Conservation (phyloP, 2,797 vertebrate species). For the Anguilla pacifica region DNA sequence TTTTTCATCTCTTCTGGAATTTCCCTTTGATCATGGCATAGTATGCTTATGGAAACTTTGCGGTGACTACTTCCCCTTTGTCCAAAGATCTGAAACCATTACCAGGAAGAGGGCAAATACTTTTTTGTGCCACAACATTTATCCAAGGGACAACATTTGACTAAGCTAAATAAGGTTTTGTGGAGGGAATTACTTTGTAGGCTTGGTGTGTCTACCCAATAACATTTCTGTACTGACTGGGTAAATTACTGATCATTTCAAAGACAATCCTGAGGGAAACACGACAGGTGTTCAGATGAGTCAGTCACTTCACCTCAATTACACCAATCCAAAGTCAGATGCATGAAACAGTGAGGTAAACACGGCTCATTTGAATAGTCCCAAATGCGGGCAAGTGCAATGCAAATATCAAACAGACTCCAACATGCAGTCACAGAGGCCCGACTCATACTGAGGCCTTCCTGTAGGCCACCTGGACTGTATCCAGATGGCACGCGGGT, state of each 20-base stretch:
- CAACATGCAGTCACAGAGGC: background rate
- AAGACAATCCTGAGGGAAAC: background rate
- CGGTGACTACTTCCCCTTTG: too few species aligned
- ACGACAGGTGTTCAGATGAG: background rate
- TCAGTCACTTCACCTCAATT: background rate
- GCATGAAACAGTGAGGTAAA: background rate
- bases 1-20: too few species aligned
- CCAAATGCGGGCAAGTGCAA: conserved; percentile 56
- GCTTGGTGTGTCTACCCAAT: background rate
- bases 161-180: background rate
- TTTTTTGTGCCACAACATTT: background rate
- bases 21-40: too few species aligned
- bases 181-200: background rate
- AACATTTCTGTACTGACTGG: background rate
- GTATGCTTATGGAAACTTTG: too few species aligned
- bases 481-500: conserved; percentile 56
- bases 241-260: background rate
- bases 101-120: too few species aligned
- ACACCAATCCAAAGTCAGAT: background rate
- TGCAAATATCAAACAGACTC: conserved; percentile 55
- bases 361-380: conserved; percentile 46
- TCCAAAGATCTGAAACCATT: too few species aligned
- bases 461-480: conserved; percentile 33
- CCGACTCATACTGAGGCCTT: background rate
- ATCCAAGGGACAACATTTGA: background rate